These are phyloP conservation scores for Gryon sp. DNA, from an alignment of 1,140 invertebrate genomes.

Conservation along the genomic window DNA sequence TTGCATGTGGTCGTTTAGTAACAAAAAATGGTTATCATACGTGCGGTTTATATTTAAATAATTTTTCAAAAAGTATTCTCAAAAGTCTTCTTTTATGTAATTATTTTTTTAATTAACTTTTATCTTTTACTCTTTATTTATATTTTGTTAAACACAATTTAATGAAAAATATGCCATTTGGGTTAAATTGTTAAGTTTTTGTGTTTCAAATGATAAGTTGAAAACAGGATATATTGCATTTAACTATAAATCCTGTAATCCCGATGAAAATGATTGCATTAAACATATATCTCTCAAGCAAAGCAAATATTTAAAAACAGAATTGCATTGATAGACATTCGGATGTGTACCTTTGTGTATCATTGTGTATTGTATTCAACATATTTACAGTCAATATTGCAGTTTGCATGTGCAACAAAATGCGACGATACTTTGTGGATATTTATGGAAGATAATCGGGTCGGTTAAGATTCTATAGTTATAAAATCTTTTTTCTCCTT, in stretches of 20 bases:
- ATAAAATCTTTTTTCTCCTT: slow-evolving; percentile 11
- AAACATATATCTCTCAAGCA: slow-evolving; percentile 11
- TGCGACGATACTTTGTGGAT: slow-evolving; percentile 2
- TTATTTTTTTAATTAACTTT: too few relatives aligned
- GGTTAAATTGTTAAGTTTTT: too few relatives aligned
- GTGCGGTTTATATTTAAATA: too few relatives aligned
- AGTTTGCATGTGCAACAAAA: slow-evolving; percentile 16
- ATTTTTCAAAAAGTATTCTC: too few relatives aligned
- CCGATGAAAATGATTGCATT: not conserved
- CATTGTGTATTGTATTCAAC: too few relatives aligned
- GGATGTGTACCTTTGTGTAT: too few relatives aligned
- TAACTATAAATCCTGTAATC: not conserved
- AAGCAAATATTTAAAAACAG: slow-evolving; percentile 19
- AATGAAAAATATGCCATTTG: too few relatives aligned
- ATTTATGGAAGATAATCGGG: slow-evolving; percentile 29
- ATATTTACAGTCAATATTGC: not conserved
- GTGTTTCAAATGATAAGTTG: too few relatives aligned
- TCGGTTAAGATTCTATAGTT: slow-evolving; percentile 5
- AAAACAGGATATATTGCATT: too few relatives aligned
- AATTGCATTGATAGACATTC: not conserved
- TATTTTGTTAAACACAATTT: too few relatives aligned
- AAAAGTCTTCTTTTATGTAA: too few relatives aligned
- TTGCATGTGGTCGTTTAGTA: slow-evolving; percentile 18
- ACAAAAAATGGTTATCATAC: slow-evolving; percentile 11
- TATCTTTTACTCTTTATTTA: too few relatives aligned